Conservation (phyloP, 2,797 vertebrate genomes). For the Serranus cabrilla region DNA sequence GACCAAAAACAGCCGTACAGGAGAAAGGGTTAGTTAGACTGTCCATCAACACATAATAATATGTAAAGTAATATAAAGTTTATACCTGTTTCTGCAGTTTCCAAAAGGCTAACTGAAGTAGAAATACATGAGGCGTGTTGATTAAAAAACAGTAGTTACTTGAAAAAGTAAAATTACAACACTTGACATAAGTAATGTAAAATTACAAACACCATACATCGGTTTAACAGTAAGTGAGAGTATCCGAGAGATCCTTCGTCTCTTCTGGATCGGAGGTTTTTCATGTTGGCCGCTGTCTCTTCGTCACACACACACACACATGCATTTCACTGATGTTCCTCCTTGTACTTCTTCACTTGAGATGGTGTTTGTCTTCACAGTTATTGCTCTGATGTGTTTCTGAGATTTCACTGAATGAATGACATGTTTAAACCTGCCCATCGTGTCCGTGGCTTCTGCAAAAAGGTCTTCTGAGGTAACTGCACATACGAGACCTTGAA, state of each 20-base stretch:
- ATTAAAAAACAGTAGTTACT: constrained; percentile 25
- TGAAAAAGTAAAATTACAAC: constrained; percentile 22
- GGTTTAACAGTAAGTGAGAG: constrained; percentile 13
- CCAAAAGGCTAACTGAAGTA: constrained; percentile 51
- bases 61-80: constrained; percentile 3
- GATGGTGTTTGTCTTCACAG: constrained; percentile 32
- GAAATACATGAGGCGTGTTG: constrained; percentile 19
- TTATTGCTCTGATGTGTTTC: constrained; percentile 65
- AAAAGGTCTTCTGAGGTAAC: constrained; percentile 75
- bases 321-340: constrained; percentile 10
- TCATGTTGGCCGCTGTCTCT: not conserved
- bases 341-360: constrained; percentile 20
- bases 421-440: constrained; percentile 41
- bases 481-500: constrained; percentile 52
- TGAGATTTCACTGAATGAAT: constrained; percentile 37
- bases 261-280: constrained; percentile 17
- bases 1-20: too few species aligned
- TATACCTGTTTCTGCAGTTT: constrained; percentile 28
- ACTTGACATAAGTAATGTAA: constrained; percentile 15
- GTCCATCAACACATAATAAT: constrained; percentile 4
- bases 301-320: constrained; percentile 52
- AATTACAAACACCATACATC: constrained; percentile 11
- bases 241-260: constrained; percentile 17
- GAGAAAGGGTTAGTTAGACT: not conserved
- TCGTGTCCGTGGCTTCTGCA: constrained; percentile 47